These are phyloP conservation scores for Rhinolophus sinicus DNA, from an alignment of 2,113 vertebrate species.

Conservation along the genomic window DNA sequence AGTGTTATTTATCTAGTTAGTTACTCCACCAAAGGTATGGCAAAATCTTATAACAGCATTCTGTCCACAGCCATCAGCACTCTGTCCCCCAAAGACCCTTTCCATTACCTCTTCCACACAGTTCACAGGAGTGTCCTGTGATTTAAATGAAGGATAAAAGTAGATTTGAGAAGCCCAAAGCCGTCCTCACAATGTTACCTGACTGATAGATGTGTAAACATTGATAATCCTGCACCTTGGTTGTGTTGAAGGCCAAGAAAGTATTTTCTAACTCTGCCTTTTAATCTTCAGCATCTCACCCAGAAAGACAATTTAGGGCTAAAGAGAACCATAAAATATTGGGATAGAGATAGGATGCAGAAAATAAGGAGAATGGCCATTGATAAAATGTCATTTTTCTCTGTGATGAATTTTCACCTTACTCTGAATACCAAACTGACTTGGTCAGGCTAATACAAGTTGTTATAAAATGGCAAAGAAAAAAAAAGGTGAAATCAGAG, in stretches of 20 bases:
- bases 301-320: neutral
- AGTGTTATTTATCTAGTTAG: conserved; percentile 5
- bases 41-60: neutral
- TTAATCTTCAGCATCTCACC: conserved; percentile 11
- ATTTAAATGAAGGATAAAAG: neutral
- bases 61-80: neutral
- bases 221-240: neutral
- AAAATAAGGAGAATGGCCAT: neutral
- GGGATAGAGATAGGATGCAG: neutral
- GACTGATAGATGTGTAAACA: neutral
- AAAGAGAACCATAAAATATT: conserved; percentile 35
- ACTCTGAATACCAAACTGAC: neutral
- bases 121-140: neutral
- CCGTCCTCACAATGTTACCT: neutral
- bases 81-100: neutral
- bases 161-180: neutral
- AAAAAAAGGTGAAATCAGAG: neutral
- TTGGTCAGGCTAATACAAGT: neutral
- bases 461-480: neutral
- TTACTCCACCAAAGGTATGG: neutral
- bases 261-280: conserved; percentile 1
- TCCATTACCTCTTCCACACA: neutral
- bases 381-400: conserved; percentile 21
- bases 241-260: neutral
- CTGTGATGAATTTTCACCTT: neutral